phyloP scores from a whole-genome alignment of 2,888 invertebrate species.

The Aspidapion aeneum region DNA sequence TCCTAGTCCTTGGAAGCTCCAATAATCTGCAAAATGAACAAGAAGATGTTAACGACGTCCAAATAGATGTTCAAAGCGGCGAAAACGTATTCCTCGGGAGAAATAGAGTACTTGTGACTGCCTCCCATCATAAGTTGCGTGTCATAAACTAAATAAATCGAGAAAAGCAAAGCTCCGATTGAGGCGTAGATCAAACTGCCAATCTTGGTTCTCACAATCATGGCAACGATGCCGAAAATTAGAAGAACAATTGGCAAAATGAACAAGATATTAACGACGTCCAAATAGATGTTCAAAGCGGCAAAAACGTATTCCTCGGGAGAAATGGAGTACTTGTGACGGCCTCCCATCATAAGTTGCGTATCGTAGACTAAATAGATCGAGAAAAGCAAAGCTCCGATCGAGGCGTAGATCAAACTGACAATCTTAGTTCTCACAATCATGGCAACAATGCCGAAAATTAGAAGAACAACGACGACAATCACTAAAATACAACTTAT shows the following conservation, averaged over 20 bases:
- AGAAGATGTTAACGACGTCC: conserved; percentile 86
- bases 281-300: no score
- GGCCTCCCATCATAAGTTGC: no score
- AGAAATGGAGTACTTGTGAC: no score
- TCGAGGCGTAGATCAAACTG: no score
- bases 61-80: conserved; percentile 87
- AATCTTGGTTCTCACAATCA: conserved; percentile 50
- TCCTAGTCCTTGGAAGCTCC: no score
- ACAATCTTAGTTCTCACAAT: no score
- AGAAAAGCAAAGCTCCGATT: conserved; percentile 84
- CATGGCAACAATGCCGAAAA: no score
- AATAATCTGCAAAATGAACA: conserved; percentile 83
- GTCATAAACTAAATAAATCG: conserved; percentile 55
- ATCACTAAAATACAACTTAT: conserved; percentile 40
- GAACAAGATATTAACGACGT: no score
- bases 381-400: no score
- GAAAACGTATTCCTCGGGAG: conserved; percentile 60
- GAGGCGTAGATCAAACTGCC: conserved; percentile 77
- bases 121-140: conserved; percentile 44
- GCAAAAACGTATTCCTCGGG: no score
- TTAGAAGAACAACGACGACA: conserved; percentile 38
- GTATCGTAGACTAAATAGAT: no score
- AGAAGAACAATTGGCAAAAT: no score
- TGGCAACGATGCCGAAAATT: conserved; percentile 39
- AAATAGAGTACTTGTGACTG: conserved; percentile 53